A percentile compares a stretch with the other conserved stretches of the same genome.
phyloP scores from a whole-genome alignment of 2,797 vertebrate species.

The Ctenochaetus hawaiiensis region DNA sequence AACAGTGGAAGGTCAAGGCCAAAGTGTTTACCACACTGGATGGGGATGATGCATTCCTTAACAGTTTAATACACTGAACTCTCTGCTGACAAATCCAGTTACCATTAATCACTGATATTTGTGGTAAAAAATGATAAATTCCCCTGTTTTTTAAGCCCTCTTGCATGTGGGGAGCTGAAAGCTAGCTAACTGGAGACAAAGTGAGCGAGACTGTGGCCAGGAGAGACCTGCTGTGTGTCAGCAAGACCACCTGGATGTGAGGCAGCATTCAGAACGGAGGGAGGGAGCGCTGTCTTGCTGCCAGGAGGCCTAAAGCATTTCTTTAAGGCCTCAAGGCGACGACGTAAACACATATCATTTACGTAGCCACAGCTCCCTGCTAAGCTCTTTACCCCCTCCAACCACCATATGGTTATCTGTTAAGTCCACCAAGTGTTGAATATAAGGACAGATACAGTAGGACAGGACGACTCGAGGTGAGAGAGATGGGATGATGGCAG shows the following conservation, averaged over 20 bases:
- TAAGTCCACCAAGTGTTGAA: constrained; percentile 30
- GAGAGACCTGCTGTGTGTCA: constrained; percentile 59
- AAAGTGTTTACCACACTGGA: constrained; percentile 54
- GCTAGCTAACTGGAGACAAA: constrained; percentile 62
- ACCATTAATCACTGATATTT: constrained; percentile 55
- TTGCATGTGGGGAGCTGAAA: constrained; percentile 46
- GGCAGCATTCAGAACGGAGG: constrained; percentile 19
- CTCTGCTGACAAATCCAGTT: constrained; percentile 34
- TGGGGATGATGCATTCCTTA: constrained; percentile 40
- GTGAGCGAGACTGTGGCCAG: constrained; percentile 38
- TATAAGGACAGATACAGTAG: constrained; percentile 10
- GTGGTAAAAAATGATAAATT: constrained; percentile 54
- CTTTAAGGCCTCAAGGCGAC: constrained; percentile 19
- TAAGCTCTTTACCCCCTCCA: constrained; percentile 36
- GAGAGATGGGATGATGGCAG: not conserved
- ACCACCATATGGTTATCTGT: constrained; percentile 38
- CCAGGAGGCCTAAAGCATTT: constrained; percentile 19
- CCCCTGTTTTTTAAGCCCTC: constrained; percentile 40
- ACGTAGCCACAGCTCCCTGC: constrained; percentile 5
- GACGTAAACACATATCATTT: constrained; percentile 17
- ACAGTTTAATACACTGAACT: constrained; percentile 39
- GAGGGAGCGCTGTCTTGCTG: constrained; percentile 41
- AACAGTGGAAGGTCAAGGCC: constrained; percentile 61
- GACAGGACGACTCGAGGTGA: not conserved
- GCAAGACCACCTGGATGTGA: constrained; percentile 49